Conservation (phyloP, 2,797 vertebrate species). For the Brachyrhaphis roseni region DNA sequence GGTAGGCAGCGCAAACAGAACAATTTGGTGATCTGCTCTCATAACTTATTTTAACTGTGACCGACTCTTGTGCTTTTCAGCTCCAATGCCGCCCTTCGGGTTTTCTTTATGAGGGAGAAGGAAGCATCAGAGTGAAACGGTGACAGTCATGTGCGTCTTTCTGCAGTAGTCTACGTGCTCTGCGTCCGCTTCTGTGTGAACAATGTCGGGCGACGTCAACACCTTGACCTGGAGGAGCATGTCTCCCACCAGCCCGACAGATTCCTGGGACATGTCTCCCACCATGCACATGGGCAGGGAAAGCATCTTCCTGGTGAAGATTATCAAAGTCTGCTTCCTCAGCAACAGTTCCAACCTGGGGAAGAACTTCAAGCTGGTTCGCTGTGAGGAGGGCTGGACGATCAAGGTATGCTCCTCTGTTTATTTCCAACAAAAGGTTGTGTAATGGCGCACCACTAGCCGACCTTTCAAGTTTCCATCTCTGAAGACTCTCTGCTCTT, state of each 20-base stretch:
- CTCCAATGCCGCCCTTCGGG: not conserved
- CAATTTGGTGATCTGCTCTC: not conserved
- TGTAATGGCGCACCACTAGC: not conserved
- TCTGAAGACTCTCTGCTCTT: not conserved
- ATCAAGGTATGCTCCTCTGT: slow-evolving; percentile 76
- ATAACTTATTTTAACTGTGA: not conserved
- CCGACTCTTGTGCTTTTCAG: slow-evolving; percentile 27
- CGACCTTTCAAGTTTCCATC: not conserved
- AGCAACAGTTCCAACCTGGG: slow-evolving; percentile 91
- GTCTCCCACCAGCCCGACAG: slow-evolving; percentile 44
- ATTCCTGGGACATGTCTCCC: slow-evolving; percentile 25
- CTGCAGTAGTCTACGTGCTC: slow-evolving; percentile 23
- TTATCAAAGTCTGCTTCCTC: slow-evolving; percentile 95
- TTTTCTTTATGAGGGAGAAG: slow-evolving; percentile 8
- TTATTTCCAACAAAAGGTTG: not conserved
- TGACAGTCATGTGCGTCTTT: slow-evolving; percentile 11
- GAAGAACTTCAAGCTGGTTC: slow-evolving; percentile 96
- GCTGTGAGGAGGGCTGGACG: slow-evolving; percentile 87
- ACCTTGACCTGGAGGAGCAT: slow-evolving; percentile 75
- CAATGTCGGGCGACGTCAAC: slow-evolving; percentile 78
- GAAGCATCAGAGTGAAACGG: slow-evolving; percentile 6
- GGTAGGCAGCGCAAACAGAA: not conserved
- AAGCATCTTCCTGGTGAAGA: slow-evolving; percentile 77
- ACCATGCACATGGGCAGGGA: slow-evolving; percentile 37
- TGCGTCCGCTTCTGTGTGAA: slow-evolving; percentile 17